Base-by-base conservation (phyloP, 37 sponge, comb jelly and placozoan species). In the Bolinopsis microptera region DNA sequence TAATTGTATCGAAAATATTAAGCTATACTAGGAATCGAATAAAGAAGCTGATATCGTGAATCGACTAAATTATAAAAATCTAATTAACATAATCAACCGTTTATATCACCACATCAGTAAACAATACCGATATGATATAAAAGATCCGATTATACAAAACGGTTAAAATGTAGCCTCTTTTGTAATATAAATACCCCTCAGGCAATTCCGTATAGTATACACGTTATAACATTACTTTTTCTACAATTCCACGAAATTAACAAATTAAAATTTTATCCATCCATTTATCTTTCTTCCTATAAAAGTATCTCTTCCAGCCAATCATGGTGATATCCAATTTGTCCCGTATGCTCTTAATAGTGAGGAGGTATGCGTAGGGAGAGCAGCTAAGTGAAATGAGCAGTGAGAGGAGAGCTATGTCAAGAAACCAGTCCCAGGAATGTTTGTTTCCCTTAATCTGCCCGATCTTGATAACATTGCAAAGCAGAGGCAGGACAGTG, bases 401-500 rank as follows among this genome's bases (percentile, higher is more conserved):
- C 2, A 72, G 75, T 8, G 75, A 72, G 13, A 72, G 75, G 3
- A 72, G 75, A 28, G 75, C 75, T 30, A 72, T 72, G 18, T 72
- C 75, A 8, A 72, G 75, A 72, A 72, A 72, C 75, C 75, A 72
- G 31, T 72, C 75, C 75, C 75, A 72, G 3, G 75, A 72, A n/a
- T 72, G 75, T 28, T 28, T n/a, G n/a, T 72, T n/a, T n/a, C 31
- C 26, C 31, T 72, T 2, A 13, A 48, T 48, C 13, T 24, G n/a
- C 31, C 75, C 75, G 31, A 72, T 28, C 31, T 72, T n/a, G 31
- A 72, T 72, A 5, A 72, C 75, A 28, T 72, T 72, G 75, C 75
- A 72, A 21, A 72, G 75, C 26, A 72, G 75, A 2, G 75, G 75
- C 18, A 72, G 75, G 22, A 72, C 75, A 21, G 75, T 72, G 26